A percentile compares a stretch with the other conserved stretches of the same genome.
These are phyloP conservation scores for Drosophila neonasuta DNA, from an alignment of 2,888 invertebrate genomes.

Conservation along the genomic window DNA sequence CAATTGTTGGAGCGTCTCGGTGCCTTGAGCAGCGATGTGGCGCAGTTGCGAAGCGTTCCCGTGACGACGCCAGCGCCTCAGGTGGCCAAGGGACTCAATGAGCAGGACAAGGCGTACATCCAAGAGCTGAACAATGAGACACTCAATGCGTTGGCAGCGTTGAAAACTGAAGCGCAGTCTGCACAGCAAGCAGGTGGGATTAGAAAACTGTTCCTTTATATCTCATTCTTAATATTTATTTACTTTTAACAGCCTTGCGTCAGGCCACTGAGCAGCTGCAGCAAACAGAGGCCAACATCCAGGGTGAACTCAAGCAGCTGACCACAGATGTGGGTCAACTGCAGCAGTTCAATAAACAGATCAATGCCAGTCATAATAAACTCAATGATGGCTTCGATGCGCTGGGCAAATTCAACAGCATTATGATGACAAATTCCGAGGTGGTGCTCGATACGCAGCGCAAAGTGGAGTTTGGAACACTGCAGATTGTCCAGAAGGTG, in stretches of 20 bases:
- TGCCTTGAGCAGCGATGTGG: constrained; percentile 82
- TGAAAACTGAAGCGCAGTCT: constrained; percentile 83
- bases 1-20: constrained; percentile 82
- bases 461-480: constrained; percentile 91
- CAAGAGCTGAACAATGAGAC: constrained; percentile 86
- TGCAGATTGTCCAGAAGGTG: constrained; percentile 90
- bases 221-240: too few relatives aligned
- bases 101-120: constrained; percentile 83
- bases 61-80: constrained; percentile 30
- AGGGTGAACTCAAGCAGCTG: constrained; percentile 83
- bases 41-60: constrained; percentile 74
- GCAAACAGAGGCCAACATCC: constrained; percentile 84
- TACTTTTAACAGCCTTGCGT: constrained; percentile 78
- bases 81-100: constrained; percentile 75
- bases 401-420: constrained; percentile 88
- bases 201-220: constrained; percentile 32
- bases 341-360: constrained; percentile 84
- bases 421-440: constrained; percentile 92
- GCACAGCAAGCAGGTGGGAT: constrained; percentile 83
- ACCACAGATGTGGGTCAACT: constrained; percentile 84
- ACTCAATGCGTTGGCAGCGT: constrained; percentile 84
- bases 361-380: constrained; percentile 84
- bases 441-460: constrained; percentile 92
- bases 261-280: constrained; percentile 84
- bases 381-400: constrained; percentile 83